Conservation (phyloP, 2,888 invertebrate genomes). For the Troides helena region DNA sequence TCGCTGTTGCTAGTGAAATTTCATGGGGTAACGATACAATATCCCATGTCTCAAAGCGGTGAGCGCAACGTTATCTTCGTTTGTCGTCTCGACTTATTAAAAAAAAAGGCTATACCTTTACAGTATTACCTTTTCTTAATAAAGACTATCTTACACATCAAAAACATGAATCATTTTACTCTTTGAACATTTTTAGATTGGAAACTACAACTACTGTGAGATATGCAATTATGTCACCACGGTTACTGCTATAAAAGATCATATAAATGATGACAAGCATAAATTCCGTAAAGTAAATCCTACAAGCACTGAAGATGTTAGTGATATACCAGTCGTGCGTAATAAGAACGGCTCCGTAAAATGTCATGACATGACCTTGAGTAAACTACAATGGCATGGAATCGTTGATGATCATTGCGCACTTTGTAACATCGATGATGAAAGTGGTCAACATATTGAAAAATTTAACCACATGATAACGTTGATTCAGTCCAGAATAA, state of each 20-base stretch:
- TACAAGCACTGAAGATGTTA: slow-evolving; percentile 32
- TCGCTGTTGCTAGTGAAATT: too few relatives aligned
- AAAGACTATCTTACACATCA: too few relatives aligned
- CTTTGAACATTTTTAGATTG: slow-evolving; percentile 44
- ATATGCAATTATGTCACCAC: slow-evolving; percentile 46
- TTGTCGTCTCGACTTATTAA: too few relatives aligned
- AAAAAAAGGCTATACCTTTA: too few relatives aligned
- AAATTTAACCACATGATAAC: slow-evolving; percentile 44
- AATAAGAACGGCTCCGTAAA: slow-evolving; percentile 38
- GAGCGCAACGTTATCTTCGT: too few relatives aligned
- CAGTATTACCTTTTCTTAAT: too few relatives aligned
- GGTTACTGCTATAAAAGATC: slow-evolving; percentile 37
- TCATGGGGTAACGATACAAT: too few relatives aligned
- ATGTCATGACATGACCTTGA: slow-evolving; percentile 42
- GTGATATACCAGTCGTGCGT: slow-evolving; percentile 33
- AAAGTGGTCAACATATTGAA: slow-evolving; percentile 40
- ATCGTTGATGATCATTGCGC: slow-evolving; percentile 45
- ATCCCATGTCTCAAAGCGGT: too few relatives aligned
- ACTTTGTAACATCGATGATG: slow-evolving; percentile 43
- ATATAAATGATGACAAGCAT: slow-evolving; percentile 45
- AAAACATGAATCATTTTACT: neutral
- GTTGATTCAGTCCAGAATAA: slow-evolving; percentile 14
- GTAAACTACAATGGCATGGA: slow-evolving; percentile 51
- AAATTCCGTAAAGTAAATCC: slow-evolving; percentile 38
- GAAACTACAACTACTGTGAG: slow-evolving; percentile 51